Conservation (phyloP, 2,888 invertebrate species). For the Caenorhabditis sp. region DNA sequence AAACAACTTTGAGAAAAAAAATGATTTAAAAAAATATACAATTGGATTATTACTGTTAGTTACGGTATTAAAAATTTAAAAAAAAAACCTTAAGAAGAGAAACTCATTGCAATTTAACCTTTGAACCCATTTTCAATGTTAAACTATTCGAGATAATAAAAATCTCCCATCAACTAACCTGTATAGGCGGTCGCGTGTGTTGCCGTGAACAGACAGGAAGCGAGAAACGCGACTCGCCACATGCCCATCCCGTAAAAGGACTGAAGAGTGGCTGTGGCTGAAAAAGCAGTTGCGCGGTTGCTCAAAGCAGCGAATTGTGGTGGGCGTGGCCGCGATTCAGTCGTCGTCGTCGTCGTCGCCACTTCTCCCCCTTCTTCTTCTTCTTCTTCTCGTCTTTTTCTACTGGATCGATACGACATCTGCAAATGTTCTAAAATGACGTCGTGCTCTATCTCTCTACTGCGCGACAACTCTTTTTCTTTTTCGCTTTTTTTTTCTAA, state of each 20-base stretch:
- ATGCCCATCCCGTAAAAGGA: slow-evolving; percentile 48
- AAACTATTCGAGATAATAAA: background rate
- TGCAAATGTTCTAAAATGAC: background rate
- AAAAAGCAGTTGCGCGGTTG: slow-evolving; percentile 9
- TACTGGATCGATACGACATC: background rate
- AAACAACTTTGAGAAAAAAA: too few species aligned
- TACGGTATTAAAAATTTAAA: too few species aligned
- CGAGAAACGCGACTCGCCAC: slow-evolving; percentile 46
- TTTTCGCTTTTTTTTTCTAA: slow-evolving; percentile 1
- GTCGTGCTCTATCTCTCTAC: background rate
- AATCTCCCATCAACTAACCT: slow-evolving; percentile 26
- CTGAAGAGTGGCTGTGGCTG: slow-evolving; percentile 36
- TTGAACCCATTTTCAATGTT: background rate
- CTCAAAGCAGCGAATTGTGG: slow-evolving; percentile 28
- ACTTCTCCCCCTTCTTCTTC: background rate
- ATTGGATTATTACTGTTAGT: too few species aligned
- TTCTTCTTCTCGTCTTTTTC: background rate
- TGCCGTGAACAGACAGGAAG: slow-evolving; percentile 25
- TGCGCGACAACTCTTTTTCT: background rate
- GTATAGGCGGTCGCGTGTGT: slow-evolving; percentile 41
- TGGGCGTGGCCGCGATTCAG: slow-evolving; percentile 32
- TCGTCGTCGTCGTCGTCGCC: background rate
- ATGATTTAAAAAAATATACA: too few species aligned
- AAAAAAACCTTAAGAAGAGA: too few species aligned
- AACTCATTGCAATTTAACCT: too few species aligned